A percentile compares a stretch with the other conserved stretches of the same genome.
Conservation (phyloP, 2,797 vertebrate species). For the Salarias fasciatus region DNA sequence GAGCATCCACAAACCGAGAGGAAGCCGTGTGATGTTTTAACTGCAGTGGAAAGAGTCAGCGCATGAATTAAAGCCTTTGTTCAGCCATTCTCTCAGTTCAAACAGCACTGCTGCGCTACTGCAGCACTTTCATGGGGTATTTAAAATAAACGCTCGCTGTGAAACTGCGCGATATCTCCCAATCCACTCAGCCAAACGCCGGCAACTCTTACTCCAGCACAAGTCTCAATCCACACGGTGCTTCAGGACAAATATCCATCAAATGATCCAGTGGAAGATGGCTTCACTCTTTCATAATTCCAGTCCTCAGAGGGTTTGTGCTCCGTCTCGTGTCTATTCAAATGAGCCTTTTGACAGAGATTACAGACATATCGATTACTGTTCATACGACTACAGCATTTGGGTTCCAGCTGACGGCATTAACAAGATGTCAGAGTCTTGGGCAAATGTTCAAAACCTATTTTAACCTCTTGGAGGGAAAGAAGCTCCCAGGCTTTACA, state of each 20-base stretch:
- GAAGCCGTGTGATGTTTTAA: conserved; percentile 19
- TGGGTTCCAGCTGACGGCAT: no score
- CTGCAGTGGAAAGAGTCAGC: conserved; percentile 31
- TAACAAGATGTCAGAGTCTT: no score
- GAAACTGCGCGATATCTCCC: conserved; percentile 16
- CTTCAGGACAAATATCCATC: conserved; percentile 10
- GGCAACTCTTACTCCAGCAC: conserved; percentile 9
- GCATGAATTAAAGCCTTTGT: conserved; percentile 57
- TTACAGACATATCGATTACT: no score
- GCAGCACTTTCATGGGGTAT: conserved; percentile 51
- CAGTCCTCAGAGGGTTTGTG: no score
- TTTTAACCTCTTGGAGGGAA: no score
- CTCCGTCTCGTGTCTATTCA: no score
- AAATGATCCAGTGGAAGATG: conserved; percentile 8
- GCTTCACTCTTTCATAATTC: no score
- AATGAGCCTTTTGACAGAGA: no score
- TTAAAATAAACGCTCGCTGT: conserved; percentile 26
- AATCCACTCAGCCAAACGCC: conserved; percentile 8
- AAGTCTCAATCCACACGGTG: conserved; percentile 1
- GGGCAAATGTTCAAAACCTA: no score
- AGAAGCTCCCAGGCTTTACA: no score
- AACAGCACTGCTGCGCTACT: conserved; percentile 24
- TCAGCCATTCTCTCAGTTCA: conserved; percentile 44
- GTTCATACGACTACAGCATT: no score
- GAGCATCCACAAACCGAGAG: conserved; percentile 14